Evolutionary conservation across 2,113 vertebrate species (phyloP), one percentile per base, ranked within the genome.

Genomic region (Rutilus rutilus): DNA sequence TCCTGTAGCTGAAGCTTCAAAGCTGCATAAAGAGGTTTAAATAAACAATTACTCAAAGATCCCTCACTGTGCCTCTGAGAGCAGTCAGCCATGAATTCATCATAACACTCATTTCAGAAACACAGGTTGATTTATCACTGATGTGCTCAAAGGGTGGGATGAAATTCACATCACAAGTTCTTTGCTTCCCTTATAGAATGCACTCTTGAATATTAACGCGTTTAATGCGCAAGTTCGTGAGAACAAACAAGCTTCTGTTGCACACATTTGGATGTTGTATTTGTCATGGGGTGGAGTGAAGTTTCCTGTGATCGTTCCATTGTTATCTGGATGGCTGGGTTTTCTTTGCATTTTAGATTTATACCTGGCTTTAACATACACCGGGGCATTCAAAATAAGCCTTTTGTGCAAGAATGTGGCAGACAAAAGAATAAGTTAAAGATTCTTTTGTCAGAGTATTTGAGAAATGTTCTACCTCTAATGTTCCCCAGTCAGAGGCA

Each of bases 391-490:
- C 15, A 64, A 64, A 64, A 54, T 39, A 78, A 39, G 75, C 4
- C 36, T 54, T 78, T 19, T 81, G 76, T 0, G 27, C 30, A 59
- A 59, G 19, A 57, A 57, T 21, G 19, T 36, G 76, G 15, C 10
- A 12, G 39, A 36, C 54, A 59, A 78, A 60, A 39, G 0, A 60
- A 60, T 12, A 15, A 14, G 36, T 39, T n/a, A 39, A 12, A 71
- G 12, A 57, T 14, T 19, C 47, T 67, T 78, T 69, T 67, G 42
- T 77, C 11, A 62, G 45, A 2, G 69, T 73, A 23, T 52, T 60
- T 19, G 50, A 39, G 69, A 84, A 76, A 50, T 76, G 65, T 71
- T 12, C 2, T 94, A 99, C 98, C 97, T 97, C 95, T 78, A 99
- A 82, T 2, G 90, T 76, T 27, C 94, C 89, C 14, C 92, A 93